Evolutionary conservation across 2,888 invertebrate genomes (phyloP).

Genomic region (Sinohyriopsis cumingii): DNA sequence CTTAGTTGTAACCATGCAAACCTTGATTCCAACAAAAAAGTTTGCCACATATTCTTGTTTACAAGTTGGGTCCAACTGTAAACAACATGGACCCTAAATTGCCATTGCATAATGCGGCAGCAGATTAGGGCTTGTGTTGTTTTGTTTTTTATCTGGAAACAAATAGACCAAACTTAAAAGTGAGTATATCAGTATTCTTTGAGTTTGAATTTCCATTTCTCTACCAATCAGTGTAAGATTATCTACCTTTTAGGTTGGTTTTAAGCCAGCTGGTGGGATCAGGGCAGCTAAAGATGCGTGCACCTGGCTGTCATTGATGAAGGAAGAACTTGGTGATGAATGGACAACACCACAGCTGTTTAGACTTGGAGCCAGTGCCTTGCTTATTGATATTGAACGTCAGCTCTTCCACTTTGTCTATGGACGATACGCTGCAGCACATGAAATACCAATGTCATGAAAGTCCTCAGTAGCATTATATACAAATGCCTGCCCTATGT

Average conservation of each 20-base stretch:
- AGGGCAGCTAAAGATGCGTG: constrained; percentile 88
- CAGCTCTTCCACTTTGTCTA: constrained; percentile 69
- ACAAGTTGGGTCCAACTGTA: too few relatives aligned
- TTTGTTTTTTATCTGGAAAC: too few relatives aligned
- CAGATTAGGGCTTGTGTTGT: too few relatives aligned
- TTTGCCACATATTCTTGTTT: too few relatives aligned
- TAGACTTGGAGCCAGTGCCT: constrained; percentile 94
- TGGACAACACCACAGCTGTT: constrained; percentile 88
- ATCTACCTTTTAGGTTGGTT: constrained; percentile 82
- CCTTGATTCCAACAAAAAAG: too few relatives aligned
- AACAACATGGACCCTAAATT: too few relatives aligned
- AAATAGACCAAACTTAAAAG: too few relatives aligned
- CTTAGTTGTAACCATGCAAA: too few relatives aligned
- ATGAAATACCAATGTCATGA: constrained; percentile 70
- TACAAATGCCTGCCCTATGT: not conserved
- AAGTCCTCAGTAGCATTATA: not conserved
- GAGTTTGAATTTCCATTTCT: not conserved
- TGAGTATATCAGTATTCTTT: too few relatives aligned
- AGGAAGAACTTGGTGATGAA: constrained; percentile 86
- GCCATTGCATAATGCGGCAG: too few relatives aligned
- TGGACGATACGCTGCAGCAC: constrained; percentile 68
- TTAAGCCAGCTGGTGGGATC: constrained; percentile 99
- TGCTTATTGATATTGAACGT: constrained; percentile 84
- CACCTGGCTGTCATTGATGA: constrained; percentile 88
- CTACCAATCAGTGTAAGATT: not conserved